Percentiles rank a stretch among this genome's conserved stretches.
Conservation (phyloP, 2,113 vertebrate species). For the Scytalopus superciliaris region DNA sequence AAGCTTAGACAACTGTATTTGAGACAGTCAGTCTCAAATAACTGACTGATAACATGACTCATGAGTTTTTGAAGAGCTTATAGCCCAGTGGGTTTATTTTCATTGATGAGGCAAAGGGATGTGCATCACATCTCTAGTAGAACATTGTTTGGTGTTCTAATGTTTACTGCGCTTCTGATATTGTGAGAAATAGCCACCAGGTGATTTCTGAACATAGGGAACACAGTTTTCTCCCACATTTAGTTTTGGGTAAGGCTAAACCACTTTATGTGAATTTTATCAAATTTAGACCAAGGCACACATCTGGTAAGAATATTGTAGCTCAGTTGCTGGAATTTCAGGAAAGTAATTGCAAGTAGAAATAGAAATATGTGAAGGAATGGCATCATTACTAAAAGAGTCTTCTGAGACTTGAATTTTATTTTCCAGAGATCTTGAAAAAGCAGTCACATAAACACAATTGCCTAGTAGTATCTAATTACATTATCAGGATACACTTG, state of each 20-base stretch:
- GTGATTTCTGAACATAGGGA: not conserved
- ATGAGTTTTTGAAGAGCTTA: not conserved
- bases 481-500: conserved; percentile 39
- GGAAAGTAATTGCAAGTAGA: not conserved
- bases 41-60: not conserved
- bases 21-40: not conserved
- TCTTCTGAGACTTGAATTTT: not conserved
- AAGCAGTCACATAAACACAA: not conserved
- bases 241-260: not conserved
- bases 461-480: conserved; percentile 31
- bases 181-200: not conserved
- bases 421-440: not conserved
- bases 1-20: not conserved
- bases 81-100: not conserved
- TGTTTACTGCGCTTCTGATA: not conserved
- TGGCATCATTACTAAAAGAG: not conserved
- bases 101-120: not conserved
- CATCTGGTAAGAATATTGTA: not conserved
- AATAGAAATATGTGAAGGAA: not conserved
- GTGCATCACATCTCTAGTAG: not conserved
- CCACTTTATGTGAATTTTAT: not conserved
- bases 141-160: not conserved
- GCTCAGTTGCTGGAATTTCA: not conserved
- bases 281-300: not conserved
- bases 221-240: not conserved